Base-by-base conservation (phyloP, 2,888 invertebrate genomes). In the Mesodorylaimus sp. region DNA sequence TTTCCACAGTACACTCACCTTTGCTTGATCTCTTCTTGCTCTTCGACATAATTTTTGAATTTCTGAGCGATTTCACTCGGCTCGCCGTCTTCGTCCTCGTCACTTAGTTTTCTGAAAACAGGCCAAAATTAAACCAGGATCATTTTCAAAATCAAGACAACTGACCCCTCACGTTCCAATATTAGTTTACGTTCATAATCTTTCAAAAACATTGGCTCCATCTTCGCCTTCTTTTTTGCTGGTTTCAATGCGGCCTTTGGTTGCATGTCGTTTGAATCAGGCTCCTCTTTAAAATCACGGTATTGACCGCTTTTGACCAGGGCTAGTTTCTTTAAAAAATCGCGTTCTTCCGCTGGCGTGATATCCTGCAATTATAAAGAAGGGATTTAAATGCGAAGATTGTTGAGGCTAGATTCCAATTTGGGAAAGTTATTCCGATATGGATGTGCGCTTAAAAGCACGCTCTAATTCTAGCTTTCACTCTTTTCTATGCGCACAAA, bases 121-220 rank as follows among this genome's bases (percentile, higher is more conserved):
- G 7, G n/a, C 7, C 19, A 45, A 45, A 10, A n/a, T 7, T 10
- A 45, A 45, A 45, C 7, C n/a, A n/a, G n/a, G n/a, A n/a, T n/a
- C n/a, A n/a, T n/a, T n/a, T n/a, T n/a, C n/a, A n/a, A 42, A 13
- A 13, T 10, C 7, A n/a, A 7, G 5, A 7, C n/a, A 46, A 3
- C 67, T 56, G 58, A 66, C 52, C 79, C 81, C 53, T 74, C 76
- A 57, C 77, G 77, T 59, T 83, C 78, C 28, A 80, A 60, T 28
- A 85, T 73, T 26, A 83, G 70, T 57, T 81, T 77, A 42, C 82
- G 69, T 61, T 87, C 83, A 64, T 83, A 84, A 63, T 86, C 84
- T 60, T 80, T 78, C 36, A 86, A 66, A 47, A 72, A 79, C 55
- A 84, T 67, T 1, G 76, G 74, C 58, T 79, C 75, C 1, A 73